Evolutionary conservation across 2,888 invertebrate genomes (phyloP), one percentile per base, ranked within the genome.

Genomic region (Ennomos quercinarius): DNA sequence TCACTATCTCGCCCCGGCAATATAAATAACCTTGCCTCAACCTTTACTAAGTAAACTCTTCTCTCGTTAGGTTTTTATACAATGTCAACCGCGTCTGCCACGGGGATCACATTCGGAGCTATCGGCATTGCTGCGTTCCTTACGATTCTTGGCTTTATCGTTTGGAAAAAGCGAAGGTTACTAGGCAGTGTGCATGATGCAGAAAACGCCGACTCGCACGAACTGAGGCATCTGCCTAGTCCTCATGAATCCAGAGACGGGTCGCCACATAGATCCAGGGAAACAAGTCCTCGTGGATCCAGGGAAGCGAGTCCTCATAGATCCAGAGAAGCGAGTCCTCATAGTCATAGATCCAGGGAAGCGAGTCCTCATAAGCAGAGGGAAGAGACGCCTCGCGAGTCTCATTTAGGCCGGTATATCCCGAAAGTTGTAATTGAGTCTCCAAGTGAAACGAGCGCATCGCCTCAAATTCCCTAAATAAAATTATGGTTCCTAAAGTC

Each of bases 41-140:
- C n/a, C n/a, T n/a, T n/a, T 59, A 54, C 42, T 46, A 38, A 60
- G 0, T 11, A 38, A 10, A 6, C 8, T 48, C n/a, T 46, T 10
- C 9, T 59, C 13, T 78, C 45, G 1, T 39, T 43, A 91, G 91
- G 89, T 43, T 63, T 86, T 48, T 86, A 87, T 74, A 78, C 83
- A 63, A 84, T 91, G 83, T 87, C 91, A 13, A 85, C 83, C 70
- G 89, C 89, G n/a, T 88, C 91, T 10, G 81, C 81, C 0, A 84
- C 86, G 0, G 88, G 87, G 8, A 82, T 91, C 47, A 81, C 83
- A 1, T 77, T 90, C 17, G 91, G 87, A 5, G 78, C 72, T 0
- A 75, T 90, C 8, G 73, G 78, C 1, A 75, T 86, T 1, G 70
- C 74, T 0, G 66, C 69, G 0, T 68, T 82, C 34, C 69, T 91